Evolutionary conservation across 2,888 invertebrate species (phyloP), one percentile per base, ranked within the genome.

Genomic region (Stenolophus ochropezus): DNA sequence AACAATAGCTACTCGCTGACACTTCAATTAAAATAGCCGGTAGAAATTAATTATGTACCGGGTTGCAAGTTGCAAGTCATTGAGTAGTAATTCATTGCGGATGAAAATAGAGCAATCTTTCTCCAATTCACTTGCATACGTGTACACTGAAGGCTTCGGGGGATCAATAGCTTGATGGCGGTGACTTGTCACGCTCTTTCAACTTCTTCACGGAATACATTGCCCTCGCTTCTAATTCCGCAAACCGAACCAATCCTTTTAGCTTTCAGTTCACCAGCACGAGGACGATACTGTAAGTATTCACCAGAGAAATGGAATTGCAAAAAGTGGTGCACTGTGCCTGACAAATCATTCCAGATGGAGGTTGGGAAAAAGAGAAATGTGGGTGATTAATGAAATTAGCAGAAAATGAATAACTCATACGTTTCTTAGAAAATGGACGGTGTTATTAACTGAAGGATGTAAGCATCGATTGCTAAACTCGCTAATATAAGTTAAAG

Each of bases 31-130:
- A 56, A 56, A 56, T 56, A 20, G 23, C 61, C 2, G 25, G 61
- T 61, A 69, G 18, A 27, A 69, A 69, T 8, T 69, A 69, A 69
- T 69, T 16, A 69, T 42, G 11, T 42, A 6, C 3, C n/a, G 18
- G 2, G 11, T 69, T 69, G 65, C n/a, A n/a, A n/a, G n/a, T n/a
- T n/a, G n/a, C 33, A 69, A 69, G 65, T 69, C 33, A 69, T 69
- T 33, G 65, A 14, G 8, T 27, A 69, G 33, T 3, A 69, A 33
- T 69, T 69, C 65, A 69, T 69, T 69, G 18, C 61, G 42, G 18
- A 69, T 69, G 65, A 14, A 69, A 69, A 21, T 69, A 27, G 65
- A 18, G 65, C 18, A 69, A 25, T 69, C 20, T 42, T 42, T 42
- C 33, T 3, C 33, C 33, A 4, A 11, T 11, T 42, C 11, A 42